Base-by-base conservation (phyloP, 2,113 vertebrate species). In the Dicrurus megarhynchus region DNA sequence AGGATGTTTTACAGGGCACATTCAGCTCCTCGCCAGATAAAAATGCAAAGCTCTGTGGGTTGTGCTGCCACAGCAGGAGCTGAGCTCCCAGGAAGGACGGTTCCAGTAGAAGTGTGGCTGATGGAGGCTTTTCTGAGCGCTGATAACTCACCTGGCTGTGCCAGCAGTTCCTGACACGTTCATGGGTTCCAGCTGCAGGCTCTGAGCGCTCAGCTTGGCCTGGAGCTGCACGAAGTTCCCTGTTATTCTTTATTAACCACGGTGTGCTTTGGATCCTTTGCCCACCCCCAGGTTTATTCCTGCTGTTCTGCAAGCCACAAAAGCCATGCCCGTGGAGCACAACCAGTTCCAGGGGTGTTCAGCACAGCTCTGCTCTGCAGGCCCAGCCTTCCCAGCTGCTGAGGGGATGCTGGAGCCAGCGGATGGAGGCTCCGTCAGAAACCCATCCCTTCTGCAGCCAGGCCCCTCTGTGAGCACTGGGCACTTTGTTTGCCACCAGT, bases 321-420 rank as follows among this genome's bases (percentile, higher is more conserved):
- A 55, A 52, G 32, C 32, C 6, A 4, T 10, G 30, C 8, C 53
- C 9, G 1, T 11, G 63, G 17, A 12, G 32, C 18, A 22, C 3
- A 11, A 2, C 1, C 0, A 0, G 14, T 47, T 13, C 15, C 0
- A 5, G 37, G n/a, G 5, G 3, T 20, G 55, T 15, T 50, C 63
- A 53, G 21, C 68, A 33, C 13, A 44, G 35, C 11, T 28, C 39
- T 71, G 50, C 46, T 32, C 47, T 5, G 7, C 5, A 49, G n/a
- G 2, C 32, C 35, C 16, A 11, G 61, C 33, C 16, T 16, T n/a
- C 53, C 70, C 42, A 19, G 47, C 30, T 27, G 39, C 8, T 4
- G 65, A 3, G 47, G 55, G n/a, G 22, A 9, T 2, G 1, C 56
- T 37, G 50, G 26, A 57, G 56, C 50, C 46, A 26, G 30, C 24